Conservation (phyloP, 35 echinoderm and acorn worm species). For the Patiria miniata region DNA sequence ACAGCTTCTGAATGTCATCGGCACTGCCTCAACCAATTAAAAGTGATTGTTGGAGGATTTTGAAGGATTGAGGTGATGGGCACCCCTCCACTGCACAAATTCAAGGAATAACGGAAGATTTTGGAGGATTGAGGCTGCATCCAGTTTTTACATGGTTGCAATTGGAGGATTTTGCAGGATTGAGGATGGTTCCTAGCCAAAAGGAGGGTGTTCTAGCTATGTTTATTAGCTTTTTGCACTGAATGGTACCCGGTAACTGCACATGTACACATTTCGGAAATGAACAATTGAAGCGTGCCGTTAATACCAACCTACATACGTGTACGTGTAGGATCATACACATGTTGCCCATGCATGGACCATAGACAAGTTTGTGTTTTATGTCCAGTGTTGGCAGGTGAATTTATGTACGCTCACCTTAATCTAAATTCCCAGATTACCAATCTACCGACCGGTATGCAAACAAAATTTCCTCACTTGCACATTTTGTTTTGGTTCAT, state of each 20-base stretch:
- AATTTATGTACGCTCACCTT: background rate
- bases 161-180: too few species aligned
- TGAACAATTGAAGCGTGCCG: too few species aligned
- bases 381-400: background rate
- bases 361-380: background rate
- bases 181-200: too few species aligned
- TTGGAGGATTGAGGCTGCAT: too few species aligned
- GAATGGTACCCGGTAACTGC: background rate
- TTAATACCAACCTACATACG: too few species aligned
- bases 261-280: background rate
- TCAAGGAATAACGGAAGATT: too few species aligned
- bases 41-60: too few species aligned
- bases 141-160: too few species aligned
- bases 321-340: too few species aligned
- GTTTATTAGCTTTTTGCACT: background rate
- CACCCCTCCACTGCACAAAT: background rate
- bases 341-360: background rate
- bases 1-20: too few species aligned
- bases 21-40: too few species aligned
- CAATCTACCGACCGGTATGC: background rate
- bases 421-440: background rate
- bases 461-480: background rate
- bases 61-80: too few species aligned
- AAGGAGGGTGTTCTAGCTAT: background rate
- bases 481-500: background rate